A percentile compares a stretch with the other conserved stretches of the same genome.
Evolutionary conservation across 2,113 vertebrate species (phyloP).

Genomic region (Gymnogyps californianus): DNA sequence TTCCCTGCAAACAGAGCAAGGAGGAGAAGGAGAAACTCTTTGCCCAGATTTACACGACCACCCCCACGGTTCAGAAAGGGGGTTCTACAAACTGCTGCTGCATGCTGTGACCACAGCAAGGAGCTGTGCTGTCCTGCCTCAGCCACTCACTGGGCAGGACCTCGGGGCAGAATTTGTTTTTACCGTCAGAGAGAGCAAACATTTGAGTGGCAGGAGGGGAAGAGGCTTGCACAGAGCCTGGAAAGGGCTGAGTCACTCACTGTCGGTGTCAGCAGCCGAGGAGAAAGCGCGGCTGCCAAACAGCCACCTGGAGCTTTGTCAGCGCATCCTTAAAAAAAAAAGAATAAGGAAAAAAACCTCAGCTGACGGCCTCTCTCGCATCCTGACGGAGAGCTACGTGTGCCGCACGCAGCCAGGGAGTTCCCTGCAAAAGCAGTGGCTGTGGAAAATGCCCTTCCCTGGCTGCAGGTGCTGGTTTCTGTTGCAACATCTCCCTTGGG

Average conservation of each 20-base stretch:
- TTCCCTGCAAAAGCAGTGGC: not conserved
- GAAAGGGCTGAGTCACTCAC: conserved; percentile 31
- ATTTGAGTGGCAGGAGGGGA: not conserved
- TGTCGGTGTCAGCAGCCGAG: not conserved
- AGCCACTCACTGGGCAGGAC: not conserved
- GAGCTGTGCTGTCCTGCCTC: not conserved
- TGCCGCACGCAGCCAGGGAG: not conserved
- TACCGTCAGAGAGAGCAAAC: not conserved
- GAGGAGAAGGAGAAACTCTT: not conserved
- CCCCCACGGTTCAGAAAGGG: not conserved
- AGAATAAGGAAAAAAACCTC: rapidly evolving
- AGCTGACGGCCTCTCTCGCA: not conserved
- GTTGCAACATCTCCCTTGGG: conserved; percentile 12
- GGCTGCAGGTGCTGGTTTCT: conserved; percentile 27
- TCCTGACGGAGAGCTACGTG: not conserved
- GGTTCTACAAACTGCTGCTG: not conserved
- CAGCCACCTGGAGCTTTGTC: conserved; percentile 28
- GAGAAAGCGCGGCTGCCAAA: not conserved
- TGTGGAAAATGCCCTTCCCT: not conserved
- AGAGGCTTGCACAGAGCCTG: not conserved
- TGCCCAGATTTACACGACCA: not conserved
- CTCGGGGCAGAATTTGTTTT: not conserved
- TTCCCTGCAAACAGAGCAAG: not conserved
- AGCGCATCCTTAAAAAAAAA: not conserved
- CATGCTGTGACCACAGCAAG: rapidly evolving